Percentiles rank a stretch among this genome's conserved stretches.
Conservation (phyloP, 2,888 invertebrate genomes). For the Tineola bisselliella region DNA sequence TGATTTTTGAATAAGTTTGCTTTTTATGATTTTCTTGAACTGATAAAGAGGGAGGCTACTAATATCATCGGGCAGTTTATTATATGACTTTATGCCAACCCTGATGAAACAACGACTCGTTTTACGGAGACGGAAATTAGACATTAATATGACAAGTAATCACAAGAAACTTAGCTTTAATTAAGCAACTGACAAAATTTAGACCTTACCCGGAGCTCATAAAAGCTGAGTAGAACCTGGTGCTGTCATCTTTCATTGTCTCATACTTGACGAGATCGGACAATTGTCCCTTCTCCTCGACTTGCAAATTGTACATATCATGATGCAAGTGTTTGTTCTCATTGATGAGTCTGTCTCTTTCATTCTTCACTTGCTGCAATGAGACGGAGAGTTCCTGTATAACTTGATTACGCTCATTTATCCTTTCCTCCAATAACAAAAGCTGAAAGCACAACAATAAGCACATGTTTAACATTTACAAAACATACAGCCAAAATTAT, state of each 20-base stretch:
- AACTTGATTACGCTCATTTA: conserved; percentile 74
- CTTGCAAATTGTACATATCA: conserved; percentile 66
- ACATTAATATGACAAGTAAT: no score
- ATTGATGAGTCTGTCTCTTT: conserved; percentile 68
- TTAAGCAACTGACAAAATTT: no score
- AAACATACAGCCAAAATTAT: conserved; percentile 6
- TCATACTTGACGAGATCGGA: conserved; percentile 60
- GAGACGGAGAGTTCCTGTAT: conserved; percentile 78
- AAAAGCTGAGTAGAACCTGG: conserved; percentile 52
- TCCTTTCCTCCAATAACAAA: conserved; percentile 76
- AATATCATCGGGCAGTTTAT: no score
- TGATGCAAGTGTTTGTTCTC: conserved; percentile 71
- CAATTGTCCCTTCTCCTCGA: conserved; percentile 43
- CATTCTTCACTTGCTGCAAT: conserved; percentile 72
- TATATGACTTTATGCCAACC: no score
- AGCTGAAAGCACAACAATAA: conserved; percentile 73
- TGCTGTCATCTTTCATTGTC: conserved; percentile 52
- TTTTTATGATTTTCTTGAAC: no score
- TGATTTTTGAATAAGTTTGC: no score
- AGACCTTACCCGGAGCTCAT: conserved; percentile 40
- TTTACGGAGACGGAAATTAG: no score
- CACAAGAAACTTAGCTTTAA: no score
- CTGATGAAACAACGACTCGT: no score
- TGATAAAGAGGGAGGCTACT: no score
- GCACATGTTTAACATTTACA: conserved; percentile 16